Base-by-base conservation (phyloP, 2,888 invertebrate genomes). In the Aleiodes leptofemur region DNA sequence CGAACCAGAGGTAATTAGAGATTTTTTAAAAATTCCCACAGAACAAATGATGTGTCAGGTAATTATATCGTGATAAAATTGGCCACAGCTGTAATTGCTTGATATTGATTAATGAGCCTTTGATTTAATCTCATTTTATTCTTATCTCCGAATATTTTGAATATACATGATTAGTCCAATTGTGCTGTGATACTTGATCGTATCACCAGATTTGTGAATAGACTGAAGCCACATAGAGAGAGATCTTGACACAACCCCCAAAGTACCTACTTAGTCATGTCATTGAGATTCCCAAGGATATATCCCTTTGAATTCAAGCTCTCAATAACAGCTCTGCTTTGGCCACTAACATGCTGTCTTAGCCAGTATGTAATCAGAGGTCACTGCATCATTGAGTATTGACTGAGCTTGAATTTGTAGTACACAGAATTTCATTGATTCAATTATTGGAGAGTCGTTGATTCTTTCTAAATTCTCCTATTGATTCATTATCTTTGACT, bases 11-110 rank as follows among this genome's bases (percentile, higher is more conserved):
- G 43, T 61, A 43, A 43, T 43, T 43, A 16, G 16, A 23, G 23
- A 13, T 43, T 14, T 16, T 16, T 9, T 43, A 64, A 64, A 64
- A 23, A 23, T 3, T 43, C 6, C 64, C 7, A 16, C 48, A 43
- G 48, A 64, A 9, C 48, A 64, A 64, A 64, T 64, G 38, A 64
- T 34, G 48, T 64, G 64, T 64, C 64, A 16, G 43, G 16, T 64
- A 48, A 64, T 64, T 43, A 64, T 16, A 14, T 23, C 64, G 48
- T 64, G 64, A 64, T 64, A 48, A 48, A 48, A 64, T 64, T 64
- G 64, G 64, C 64, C 16, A 64, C 64, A 48, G 16, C 48, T 43
- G 61, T 43, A 38, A 61, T 61, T 38, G 61, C 43, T 61, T 38
- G 48, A 23, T 34, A 64, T 64, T 64, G 64, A 64, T 64, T 64